Percentiles rank a stretch among this genome's conserved stretches.
phyloP scores from a whole-genome alignment of 2,797 vertebrate species.

The Enteromius viviparus region DNA sequence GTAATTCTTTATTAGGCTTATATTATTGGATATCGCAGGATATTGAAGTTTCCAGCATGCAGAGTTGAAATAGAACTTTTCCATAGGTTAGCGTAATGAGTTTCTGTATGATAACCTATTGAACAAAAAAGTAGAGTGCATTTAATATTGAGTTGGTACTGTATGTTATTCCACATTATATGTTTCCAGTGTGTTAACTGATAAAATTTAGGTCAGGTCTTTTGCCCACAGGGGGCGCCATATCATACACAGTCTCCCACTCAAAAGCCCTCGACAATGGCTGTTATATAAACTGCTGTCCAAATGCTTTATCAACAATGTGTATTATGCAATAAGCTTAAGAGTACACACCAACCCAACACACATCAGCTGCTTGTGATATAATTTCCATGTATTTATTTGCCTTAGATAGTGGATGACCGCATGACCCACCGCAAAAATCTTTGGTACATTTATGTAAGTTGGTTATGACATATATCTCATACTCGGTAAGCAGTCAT shows the following conservation, averaged over 20 bases:
- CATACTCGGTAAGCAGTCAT: not conserved
- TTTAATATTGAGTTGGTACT: not conserved
- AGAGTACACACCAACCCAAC: slow-evolving; percentile 15
- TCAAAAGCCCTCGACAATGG: not conserved
- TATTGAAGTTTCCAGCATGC: slow-evolving; percentile 2
- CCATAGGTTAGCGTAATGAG: not conserved
- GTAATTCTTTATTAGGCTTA: slow-evolving; percentile 4
- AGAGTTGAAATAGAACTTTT: not conserved
- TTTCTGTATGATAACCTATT: not conserved
- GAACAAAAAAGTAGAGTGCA: not conserved
- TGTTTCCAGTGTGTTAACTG: not conserved
- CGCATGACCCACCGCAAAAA: not conserved
- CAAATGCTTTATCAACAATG: slow-evolving; percentile 31
- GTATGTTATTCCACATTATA: not conserved
- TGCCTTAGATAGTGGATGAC: not conserved
- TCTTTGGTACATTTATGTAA: slow-evolving; percentile 50
- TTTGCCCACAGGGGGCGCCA: slow-evolving; percentile 19
- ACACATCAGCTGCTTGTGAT: not conserved
- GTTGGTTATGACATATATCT: slow-evolving; percentile 51
- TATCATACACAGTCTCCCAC: slow-evolving; percentile 1
- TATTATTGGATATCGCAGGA: not conserved
- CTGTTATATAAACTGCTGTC: slow-evolving; percentile 27
- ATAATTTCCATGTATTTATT: slow-evolving; percentile 20
- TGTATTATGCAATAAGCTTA: slow-evolving; percentile 37
- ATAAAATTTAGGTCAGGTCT: not conserved